A percentile compares a stretch with the other conserved stretches of the same genome.
Conservation (phyloP, 53 echinoderm and acorn worm species). For the Antedon mediterranea region DNA sequence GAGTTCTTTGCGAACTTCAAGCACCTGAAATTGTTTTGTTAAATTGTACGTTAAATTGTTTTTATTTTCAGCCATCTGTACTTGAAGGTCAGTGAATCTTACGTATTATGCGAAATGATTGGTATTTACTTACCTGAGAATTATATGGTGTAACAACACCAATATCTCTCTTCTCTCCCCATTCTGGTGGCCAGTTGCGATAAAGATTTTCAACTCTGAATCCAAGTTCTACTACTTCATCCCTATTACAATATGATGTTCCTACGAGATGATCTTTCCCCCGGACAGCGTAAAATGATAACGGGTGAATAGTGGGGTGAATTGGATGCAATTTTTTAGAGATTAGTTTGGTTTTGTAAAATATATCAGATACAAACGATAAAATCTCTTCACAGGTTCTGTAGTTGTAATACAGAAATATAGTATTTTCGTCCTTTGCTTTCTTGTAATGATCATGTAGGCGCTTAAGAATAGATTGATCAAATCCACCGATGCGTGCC, state of each 20-base stretch:
- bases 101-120: neutral
- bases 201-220: constrained; percentile 50
- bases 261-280: constrained; percentile 75
- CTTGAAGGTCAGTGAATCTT: neutral
- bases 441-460: constrained; percentile 31
- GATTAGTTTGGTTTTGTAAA: constrained; percentile 25
- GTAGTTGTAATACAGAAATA: constrained; percentile 76
- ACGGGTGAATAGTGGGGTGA: constrained; percentile 55
- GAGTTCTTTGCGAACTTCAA: constrained; percentile 49
- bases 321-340: constrained; percentile 40
- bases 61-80: no score
- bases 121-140: constrained; percentile 68
- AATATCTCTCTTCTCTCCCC: constrained; percentile 49
- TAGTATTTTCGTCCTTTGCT: constrained; percentile 7
- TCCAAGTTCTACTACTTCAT: constrained; percentile 46
- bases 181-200: constrained; percentile 57
- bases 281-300: constrained; percentile 67
- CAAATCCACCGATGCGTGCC: constrained; percentile 44
- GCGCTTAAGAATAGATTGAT: constrained; percentile 59
- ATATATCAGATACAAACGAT: constrained; percentile 41
- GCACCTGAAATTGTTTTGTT: constrained; percentile 37
- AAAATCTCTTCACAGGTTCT: constrained; percentile 49
- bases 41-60: neutral
- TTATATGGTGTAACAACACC: constrained; percentile 75
- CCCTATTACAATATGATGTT: constrained; percentile 63